A percentile compares a stretch with the other conserved stretches of the same genome.
Evolutionary conservation across 2,797 vertebrate genomes (phyloP).

Genomic region (Acipenser transmontanus): DNA sequence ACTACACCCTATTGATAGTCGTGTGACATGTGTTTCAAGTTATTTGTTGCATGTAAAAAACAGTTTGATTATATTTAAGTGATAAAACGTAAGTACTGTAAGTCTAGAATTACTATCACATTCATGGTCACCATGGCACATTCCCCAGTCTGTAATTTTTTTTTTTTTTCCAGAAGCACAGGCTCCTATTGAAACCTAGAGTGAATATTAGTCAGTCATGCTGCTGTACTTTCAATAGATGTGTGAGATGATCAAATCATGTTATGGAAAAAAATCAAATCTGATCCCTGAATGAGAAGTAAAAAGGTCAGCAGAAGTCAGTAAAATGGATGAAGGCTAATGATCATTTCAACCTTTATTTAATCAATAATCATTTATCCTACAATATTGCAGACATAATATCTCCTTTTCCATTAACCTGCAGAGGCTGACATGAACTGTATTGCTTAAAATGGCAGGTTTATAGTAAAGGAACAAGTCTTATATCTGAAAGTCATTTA

Average conservation of each 20-base stretch:
- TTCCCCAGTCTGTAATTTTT: no score
- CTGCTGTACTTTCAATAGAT: slow-evolving; percentile 12
- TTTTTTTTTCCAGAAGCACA: not conserved
- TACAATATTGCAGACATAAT: slow-evolving; percentile 65
- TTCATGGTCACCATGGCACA: no score
- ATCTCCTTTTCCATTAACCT: slow-evolving; percentile 68
- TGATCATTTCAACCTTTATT: slow-evolving; percentile 81
- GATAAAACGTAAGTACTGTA: no score
- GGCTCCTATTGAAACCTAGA: slow-evolving; percentile 4
- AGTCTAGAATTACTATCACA: no score
- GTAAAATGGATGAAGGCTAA: slow-evolving; percentile 77
- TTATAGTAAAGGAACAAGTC: slow-evolving; percentile 60
- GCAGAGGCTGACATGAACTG: slow-evolving; percentile 37
- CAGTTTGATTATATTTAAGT: no score
- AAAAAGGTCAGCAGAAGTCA: slow-evolving; percentile 67
- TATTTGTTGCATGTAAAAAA: no score
- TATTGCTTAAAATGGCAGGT: slow-evolving; percentile 65
- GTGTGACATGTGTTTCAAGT: no score
- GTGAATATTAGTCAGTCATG: not conserved
- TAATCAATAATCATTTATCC: slow-evolving; percentile 82
- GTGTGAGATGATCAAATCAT: slow-evolving; percentile 56
- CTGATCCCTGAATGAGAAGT: slow-evolving; percentile 41
- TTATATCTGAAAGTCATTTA: slow-evolving; percentile 36
- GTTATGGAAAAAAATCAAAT: slow-evolving; percentile 53
- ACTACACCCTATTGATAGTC: no score